These are phyloP conservation scores for Salarias fasciatus DNA, from an alignment of 2,797 vertebrate genomes.

Conservation along the genomic window DNA sequence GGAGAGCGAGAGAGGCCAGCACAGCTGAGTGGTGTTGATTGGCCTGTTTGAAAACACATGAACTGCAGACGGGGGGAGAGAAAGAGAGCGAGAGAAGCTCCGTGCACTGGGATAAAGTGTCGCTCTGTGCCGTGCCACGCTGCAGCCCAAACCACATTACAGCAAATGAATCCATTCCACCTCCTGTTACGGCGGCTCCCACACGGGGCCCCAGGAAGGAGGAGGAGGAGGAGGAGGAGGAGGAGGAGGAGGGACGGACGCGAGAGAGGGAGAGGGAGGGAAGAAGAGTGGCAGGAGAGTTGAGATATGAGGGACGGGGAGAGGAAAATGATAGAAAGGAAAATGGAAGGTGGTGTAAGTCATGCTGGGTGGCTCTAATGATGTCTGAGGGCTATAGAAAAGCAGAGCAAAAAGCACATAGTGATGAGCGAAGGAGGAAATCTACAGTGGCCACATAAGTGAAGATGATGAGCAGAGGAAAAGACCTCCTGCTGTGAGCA, in stretches of 20 bases:
- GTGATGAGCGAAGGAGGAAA: constrained; percentile 18
- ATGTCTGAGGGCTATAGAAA: constrained; percentile 75
- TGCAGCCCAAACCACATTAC: constrained; percentile 87
- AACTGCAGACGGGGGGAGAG: constrained; percentile 73
- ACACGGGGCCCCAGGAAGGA: constrained; percentile 73
- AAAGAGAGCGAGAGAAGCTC: constrained; percentile 49
- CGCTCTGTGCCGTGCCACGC: constrained; percentile 79
- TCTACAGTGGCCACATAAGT: constrained; percentile 34
- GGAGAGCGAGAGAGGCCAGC: constrained; percentile 68
- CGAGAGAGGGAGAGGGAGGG: constrained; percentile 29
- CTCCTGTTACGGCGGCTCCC: constrained; percentile 85
- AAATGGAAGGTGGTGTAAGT: constrained; percentile 76
- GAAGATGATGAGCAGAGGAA: constrained; percentile 38
- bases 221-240: constrained; percentile 26
- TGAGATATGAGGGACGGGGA: constrained; percentile 69
- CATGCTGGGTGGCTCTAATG: constrained; percentile 78
- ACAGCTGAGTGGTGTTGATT: constrained; percentile 84
- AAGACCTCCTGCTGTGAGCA: constrained; percentile 43
- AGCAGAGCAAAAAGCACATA: constrained; percentile 55
- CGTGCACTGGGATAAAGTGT: constrained; percentile 70
- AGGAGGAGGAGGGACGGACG: constrained; percentile 5
- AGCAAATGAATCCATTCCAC: constrained; percentile 87
- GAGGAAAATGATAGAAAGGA: constrained; percentile 76
- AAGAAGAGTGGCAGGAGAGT: constrained; percentile 65
- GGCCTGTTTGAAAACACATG: constrained; percentile 88